Percentiles rank a stretch among this genome's conserved stretches.
Conservation (phyloP, 2,113 vertebrate genomes). For the Grantiella picta region DNA sequence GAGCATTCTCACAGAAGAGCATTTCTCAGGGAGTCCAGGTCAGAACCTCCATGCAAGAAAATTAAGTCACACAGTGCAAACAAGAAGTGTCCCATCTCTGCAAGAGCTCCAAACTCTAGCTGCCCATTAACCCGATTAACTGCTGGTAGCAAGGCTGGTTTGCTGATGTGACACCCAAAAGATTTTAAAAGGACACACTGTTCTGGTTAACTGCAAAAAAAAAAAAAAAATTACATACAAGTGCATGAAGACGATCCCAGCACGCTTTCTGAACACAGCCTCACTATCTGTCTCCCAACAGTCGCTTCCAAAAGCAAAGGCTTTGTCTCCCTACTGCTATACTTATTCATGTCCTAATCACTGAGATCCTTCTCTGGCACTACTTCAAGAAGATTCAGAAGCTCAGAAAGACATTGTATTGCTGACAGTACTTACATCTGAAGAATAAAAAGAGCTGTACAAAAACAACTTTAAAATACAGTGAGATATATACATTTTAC, state of each 20-base stretch:
- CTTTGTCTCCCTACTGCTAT: conserved; percentile 1
- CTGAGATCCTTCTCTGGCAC: conserved; percentile 25
- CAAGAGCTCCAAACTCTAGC: neutral
- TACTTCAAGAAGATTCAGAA: conserved; percentile 20
- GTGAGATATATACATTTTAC: neutral
- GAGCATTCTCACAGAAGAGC: neutral
- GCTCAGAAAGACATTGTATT: neutral
- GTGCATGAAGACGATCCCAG: neutral
- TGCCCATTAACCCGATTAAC: neutral
- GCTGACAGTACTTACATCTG: neutral
- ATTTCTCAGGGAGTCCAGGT: neutral
- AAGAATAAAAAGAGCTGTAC: neutral
- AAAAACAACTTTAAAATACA: neutral
- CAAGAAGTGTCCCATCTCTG: neutral
- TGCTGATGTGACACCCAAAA: neutral
- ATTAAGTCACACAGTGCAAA: neutral
- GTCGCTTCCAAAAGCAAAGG: conserved; percentile 4
- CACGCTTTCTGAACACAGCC: neutral
- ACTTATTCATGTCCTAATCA: conserved; percentile 18
- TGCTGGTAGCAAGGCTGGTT: neutral
- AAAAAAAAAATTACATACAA: neutral
- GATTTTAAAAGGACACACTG: neutral
- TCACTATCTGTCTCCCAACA: neutral
- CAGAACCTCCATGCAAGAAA: neutral
- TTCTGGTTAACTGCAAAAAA: neutral